These are phyloP conservation scores for Himantopus leucocephalus DNA, from an alignment of 2,113 vertebrate species.

Conservation along the genomic window DNA sequence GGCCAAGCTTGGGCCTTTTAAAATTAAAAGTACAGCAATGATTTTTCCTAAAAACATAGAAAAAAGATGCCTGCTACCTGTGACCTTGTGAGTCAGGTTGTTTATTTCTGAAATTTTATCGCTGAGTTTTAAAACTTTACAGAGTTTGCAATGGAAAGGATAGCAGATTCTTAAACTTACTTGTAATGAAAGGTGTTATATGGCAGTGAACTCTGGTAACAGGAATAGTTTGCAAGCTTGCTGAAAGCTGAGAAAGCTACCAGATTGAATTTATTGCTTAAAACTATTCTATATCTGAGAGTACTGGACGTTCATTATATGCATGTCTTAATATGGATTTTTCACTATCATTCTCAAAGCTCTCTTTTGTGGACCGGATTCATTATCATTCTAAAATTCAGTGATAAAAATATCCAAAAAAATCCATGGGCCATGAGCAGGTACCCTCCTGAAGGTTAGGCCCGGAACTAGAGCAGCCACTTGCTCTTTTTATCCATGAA, in stretches of 20 bases:
- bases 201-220: not conserved
- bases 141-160: not conserved
- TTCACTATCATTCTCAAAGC: not conserved
- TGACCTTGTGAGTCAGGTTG: not conserved
- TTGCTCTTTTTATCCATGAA: not conserved
- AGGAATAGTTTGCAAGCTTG: not conserved
- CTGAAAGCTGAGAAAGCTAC: not conserved
- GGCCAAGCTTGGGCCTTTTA: not conserved
- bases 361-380: not conserved
- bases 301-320: not conserved
- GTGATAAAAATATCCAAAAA: not conserved
- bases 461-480: not conserved
- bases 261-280: not conserved
- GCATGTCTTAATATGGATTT: not conserved
- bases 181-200: not conserved
- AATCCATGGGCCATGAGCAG: rapidly evolving
- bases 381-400: not conserved
- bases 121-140: not conserved
- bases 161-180: not conserved
- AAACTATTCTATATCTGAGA: not conserved
- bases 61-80: not conserved
- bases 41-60: not conserved
- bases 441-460: not conserved
- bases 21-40: not conserved
- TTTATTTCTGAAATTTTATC: not conserved